Conservation (phyloP, 2,888 invertebrate genomes). For the Cephus rjabovi region DNA sequence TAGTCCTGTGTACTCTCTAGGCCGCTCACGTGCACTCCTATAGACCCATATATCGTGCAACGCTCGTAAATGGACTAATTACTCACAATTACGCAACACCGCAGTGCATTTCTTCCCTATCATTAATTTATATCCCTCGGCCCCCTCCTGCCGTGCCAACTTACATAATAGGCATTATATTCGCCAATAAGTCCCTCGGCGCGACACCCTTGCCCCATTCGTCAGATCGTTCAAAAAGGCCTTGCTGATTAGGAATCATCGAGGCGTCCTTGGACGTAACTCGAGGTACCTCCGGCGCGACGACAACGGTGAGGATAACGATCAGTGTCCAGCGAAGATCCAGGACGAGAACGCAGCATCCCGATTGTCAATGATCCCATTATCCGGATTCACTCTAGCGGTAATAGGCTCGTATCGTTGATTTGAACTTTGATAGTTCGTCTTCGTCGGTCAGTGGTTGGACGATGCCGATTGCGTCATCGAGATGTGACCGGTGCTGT, state of each 20-base stretch:
- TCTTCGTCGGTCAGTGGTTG: slow-evolving; percentile 30
- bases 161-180: slow-evolving; percentile 45
- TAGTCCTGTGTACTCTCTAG: slow-evolving; percentile 12
- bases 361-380: neutral
- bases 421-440: slow-evolving; percentile 33
- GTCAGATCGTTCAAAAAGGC: neutral
- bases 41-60: slow-evolving; percentile 26
- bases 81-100: slow-evolving; percentile 50
- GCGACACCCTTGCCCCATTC: neutral
- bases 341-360: neutral
- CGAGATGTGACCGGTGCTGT: slow-evolving; percentile 29
- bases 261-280: neutral
- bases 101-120: slow-evolving; percentile 39
- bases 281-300: neutral
- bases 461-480: slow-evolving; percentile 42
- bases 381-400: slow-evolving; percentile 27
- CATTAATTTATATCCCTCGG: slow-evolving; percentile 38
- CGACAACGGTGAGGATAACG: neutral
- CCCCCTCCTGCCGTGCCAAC: slow-evolving; percentile 35
- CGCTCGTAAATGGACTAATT: slow-evolving; percentile 57
- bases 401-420: slow-evolving; percentile 38
- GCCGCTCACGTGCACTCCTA: slow-evolving; percentile 7
- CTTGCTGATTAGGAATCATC: neutral
- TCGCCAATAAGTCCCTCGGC: neutral
- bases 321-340: neutral